Percentiles rank a stretch among this genome's conserved stretches.
These are phyloP conservation scores for Scaptomyza reducta DNA, from an alignment of 2,888 invertebrate species.

Conservation along the genomic window DNA sequence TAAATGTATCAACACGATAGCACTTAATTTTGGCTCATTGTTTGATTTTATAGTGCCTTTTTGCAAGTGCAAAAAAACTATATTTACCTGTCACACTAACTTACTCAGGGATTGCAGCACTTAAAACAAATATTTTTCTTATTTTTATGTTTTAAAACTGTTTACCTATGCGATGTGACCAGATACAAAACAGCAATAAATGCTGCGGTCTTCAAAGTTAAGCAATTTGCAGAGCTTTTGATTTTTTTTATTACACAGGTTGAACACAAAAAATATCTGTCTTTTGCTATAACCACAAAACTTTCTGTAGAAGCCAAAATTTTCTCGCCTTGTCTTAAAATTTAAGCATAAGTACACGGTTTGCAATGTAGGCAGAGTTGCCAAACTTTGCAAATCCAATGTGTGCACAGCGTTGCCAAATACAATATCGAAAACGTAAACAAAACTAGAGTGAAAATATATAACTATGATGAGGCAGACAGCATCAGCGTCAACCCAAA, in stretches of 20 bases:
- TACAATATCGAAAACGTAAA: slow-evolving; percentile 17
- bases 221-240: not conserved
- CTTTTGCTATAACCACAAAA: too few relatives aligned
- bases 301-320: too few relatives aligned
- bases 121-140: slow-evolving; percentile 29
- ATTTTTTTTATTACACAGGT: not conserved
- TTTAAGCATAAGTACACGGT: not conserved
- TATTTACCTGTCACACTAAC: not conserved
- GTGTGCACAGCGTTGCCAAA: slow-evolving; percentile 8
- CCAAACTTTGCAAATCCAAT: not conserved
- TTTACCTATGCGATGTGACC: slow-evolving; percentile 16
- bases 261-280: too few relatives aligned
- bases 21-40: not conserved
- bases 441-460: not conserved
- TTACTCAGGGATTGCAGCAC: not conserved
- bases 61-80: not conserved
- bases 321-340: not conserved
- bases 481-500: not conserved
- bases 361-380: not conserved
- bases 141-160: slow-evolving; percentile 21
- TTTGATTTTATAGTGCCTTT: not conserved
- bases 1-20: not conserved
- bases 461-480: slow-evolving; percentile 6
- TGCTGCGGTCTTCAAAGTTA: not conserved
- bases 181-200: slow-evolving; percentile 4